A percentile compares a stretch with the other conserved stretches of the same genome.
phyloP scores from a whole-genome alignment of 2,888 invertebrate species.

The Sepiola atlantica region DNA sequence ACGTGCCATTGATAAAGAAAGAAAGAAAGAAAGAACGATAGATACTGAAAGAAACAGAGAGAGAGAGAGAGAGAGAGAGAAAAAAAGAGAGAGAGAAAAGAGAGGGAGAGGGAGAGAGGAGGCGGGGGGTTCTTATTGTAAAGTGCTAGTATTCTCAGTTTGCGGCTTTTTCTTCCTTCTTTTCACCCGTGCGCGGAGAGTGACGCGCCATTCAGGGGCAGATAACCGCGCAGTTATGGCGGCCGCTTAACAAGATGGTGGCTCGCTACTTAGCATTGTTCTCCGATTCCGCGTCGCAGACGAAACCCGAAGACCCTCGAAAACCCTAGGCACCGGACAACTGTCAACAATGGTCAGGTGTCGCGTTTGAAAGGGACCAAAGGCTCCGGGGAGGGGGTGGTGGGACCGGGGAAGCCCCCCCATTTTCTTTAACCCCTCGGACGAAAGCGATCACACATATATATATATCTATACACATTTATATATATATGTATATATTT shows the following conservation, averaged over 20 bases:
- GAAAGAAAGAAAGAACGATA: not conserved
- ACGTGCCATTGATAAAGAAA: not conserved
- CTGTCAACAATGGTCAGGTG: not conserved
- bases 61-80: not conserved
- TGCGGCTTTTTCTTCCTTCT: not conserved
- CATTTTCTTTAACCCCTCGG: too few relatives aligned
- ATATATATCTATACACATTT: too few relatives aligned
- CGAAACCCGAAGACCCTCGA: not conserved
- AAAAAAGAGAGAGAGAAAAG: not conserved
- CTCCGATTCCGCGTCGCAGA: not conserved
- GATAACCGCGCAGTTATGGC: not conserved
- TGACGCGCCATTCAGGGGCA: not conserved
- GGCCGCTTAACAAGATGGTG: conserved; percentile 20
- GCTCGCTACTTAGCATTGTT: not conserved
- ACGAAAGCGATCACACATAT: too few relatives aligned
- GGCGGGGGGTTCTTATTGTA: not conserved
- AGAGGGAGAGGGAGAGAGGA: not conserved
- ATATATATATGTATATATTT: not conserved
- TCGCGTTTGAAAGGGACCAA: not conserved
- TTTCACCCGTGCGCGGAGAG: not conserved
- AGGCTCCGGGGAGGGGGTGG: too few relatives aligned
- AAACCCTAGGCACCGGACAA: not conserved
- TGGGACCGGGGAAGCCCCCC: too few relatives aligned
- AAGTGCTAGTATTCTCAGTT: not conserved
- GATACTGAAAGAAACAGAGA: not conserved